phyloP scores from a whole-genome alignment of 2,113 vertebrate species.

The Neolamprologus variostigma region DNA sequence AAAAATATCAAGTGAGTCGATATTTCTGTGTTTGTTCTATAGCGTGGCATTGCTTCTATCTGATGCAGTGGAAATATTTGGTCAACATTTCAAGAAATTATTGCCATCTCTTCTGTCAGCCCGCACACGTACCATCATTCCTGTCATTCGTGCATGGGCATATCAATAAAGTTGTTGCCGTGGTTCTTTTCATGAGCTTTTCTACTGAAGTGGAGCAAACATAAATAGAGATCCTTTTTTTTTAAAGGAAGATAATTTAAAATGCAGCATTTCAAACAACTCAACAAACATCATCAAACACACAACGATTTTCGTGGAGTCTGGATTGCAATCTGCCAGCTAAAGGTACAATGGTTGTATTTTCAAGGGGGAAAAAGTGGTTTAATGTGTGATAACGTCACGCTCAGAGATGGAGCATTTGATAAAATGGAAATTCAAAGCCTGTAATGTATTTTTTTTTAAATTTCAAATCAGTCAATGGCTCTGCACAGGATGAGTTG shows the following conservation, averaged over 20 bases:
- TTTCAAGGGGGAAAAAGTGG: background rate
- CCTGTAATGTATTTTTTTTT: accelerated
- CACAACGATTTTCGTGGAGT: background rate
- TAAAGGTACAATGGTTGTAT: background rate
- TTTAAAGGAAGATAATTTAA: background rate
- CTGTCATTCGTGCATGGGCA: background rate
- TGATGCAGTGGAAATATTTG: background rate
- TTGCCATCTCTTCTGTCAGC: background rate
- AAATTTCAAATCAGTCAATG: background rate
- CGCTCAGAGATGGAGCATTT: background rate
- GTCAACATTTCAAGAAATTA: background rate
- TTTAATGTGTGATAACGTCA: background rate
- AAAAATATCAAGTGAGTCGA: background rate
- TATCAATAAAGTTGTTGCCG: background rate
- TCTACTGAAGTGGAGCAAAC: background rate
- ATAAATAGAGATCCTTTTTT: background rate
- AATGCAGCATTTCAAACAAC: background rate
- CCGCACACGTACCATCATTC: background rate
- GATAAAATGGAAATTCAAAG: background rate
- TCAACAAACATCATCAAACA: background rate
- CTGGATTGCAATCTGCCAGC: background rate
- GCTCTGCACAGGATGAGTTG: background rate
- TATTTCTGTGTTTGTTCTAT: background rate
- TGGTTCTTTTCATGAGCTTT: background rate
- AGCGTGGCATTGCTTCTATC: background rate